Conservation (phyloP, 2,797 vertebrate genomes). For the Epinephelus coioides region DNA sequence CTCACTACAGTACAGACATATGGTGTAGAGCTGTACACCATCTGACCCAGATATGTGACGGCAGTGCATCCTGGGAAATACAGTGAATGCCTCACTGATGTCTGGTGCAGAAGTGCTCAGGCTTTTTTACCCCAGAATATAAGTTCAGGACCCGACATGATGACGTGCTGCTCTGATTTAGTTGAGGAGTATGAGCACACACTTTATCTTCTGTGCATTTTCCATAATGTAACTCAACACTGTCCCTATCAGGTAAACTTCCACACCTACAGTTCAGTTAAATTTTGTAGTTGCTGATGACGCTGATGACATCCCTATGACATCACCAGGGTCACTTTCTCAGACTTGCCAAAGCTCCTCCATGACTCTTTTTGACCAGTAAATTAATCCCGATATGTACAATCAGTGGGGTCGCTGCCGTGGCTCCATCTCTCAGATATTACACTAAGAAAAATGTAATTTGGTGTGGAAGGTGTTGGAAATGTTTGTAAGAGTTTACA, state of each 20-base stretch:
- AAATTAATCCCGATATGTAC: background rate
- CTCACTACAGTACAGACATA: constrained; percentile 75
- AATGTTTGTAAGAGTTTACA: constrained; percentile 41
- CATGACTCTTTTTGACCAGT: no score
- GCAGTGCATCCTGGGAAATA: constrained; percentile 65
- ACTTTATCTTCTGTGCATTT: background rate
- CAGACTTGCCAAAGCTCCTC: background rate
- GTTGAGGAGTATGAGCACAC: background rate
- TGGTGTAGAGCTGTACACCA: constrained; percentile 66
- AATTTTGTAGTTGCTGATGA: no score
- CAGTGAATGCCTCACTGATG: constrained; percentile 25
- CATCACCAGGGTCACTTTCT: background rate
- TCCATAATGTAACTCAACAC: constrained; percentile 1
- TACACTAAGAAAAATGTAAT: background rate
- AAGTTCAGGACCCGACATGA: background rate
- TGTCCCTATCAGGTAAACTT: background rate
- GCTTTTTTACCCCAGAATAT: background rate
- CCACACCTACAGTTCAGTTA: background rate
- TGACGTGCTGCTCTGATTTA: no score
- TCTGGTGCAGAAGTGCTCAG: constrained; percentile 10
- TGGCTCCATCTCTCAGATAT: background rate
- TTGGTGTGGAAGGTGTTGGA: constrained; percentile 15
- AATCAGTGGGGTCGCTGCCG: background rate
- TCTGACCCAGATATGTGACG: constrained; percentile 77
- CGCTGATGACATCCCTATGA: constrained; percentile 5